A percentile compares a stretch with the other conserved stretches of the same genome.
These are phyloP conservation scores for Acanthis flammea DNA, from an alignment of 2,797 vertebrate species.

Conservation along the genomic window DNA sequence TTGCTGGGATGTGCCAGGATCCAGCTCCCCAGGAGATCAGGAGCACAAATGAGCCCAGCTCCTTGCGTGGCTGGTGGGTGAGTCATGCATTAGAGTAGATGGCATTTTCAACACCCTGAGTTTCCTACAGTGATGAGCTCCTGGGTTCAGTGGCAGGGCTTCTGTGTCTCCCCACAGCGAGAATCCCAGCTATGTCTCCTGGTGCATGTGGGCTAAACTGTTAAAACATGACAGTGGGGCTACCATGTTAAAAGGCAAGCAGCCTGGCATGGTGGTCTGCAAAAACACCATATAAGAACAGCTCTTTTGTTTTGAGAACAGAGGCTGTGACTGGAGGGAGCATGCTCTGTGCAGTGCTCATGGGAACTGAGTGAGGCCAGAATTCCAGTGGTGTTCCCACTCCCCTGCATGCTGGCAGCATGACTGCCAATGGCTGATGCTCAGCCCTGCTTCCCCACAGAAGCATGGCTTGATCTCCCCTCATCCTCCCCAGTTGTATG, in stretches of 20 bases:
- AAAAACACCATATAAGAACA: accelerated
- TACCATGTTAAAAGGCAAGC: not conserved
- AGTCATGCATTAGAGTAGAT: not conserved
- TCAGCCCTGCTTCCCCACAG: accelerated
- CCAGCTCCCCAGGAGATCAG: accelerated
- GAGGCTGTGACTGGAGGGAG: not conserved
- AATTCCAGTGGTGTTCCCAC: not conserved
- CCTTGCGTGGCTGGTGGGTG: not conserved
- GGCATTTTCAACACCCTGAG: not conserved
- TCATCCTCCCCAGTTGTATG: not conserved
- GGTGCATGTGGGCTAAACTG: not conserved
- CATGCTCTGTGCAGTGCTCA: accelerated
- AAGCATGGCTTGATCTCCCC: not conserved
- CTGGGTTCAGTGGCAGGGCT: not conserved
- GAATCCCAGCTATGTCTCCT: accelerated
- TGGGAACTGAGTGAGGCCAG: accelerated
- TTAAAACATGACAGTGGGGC: not conserved
- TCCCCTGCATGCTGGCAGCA: not conserved
- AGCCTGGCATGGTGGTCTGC: not conserved
- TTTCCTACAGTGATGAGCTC: not conserved
- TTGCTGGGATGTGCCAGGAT: not conserved
- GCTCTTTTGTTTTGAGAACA: not conserved
- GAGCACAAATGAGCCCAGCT: not conserved
- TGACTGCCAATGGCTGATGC: not conserved
- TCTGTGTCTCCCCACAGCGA: accelerated